Evolutionary conservation across 2,797 vertebrate species (phyloP).

Genomic region (Danio kyathit): DNA sequence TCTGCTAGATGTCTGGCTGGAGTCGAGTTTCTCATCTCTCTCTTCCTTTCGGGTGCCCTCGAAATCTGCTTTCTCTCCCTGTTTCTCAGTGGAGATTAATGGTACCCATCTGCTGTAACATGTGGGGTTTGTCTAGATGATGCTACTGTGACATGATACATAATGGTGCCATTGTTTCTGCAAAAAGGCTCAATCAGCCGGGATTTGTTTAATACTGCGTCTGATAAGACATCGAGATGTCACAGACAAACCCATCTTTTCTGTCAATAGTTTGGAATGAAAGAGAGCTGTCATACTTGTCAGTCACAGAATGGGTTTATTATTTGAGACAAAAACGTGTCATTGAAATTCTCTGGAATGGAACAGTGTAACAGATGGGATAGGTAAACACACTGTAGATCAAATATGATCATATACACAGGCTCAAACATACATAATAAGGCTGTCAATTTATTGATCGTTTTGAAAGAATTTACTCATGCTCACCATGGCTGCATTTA

Average conservation of each 20-base stretch:
- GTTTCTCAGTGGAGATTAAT: conserved; percentile 50
- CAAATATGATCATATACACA: neutral
- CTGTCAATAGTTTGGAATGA: conserved; percentile 21
- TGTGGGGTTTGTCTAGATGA: conserved; percentile 59
- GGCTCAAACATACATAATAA: neutral
- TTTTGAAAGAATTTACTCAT: neutral
- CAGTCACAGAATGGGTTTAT: neutral
- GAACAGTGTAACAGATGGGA: neutral
- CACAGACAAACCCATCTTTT: neutral
- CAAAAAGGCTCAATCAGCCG: conserved; percentile 54
- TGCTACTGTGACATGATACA: conserved; percentile 56
- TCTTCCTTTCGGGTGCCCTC: conserved; percentile 19
- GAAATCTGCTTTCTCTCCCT: conserved; percentile 16
- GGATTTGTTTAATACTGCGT: conserved; percentile 42
- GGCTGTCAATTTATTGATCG: neutral
- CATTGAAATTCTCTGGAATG: neutral
- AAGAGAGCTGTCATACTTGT: conserved; percentile 33
- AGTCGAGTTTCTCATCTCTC: conserved; percentile 22
- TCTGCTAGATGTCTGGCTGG: conserved; percentile 32
- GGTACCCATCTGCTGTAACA: conserved; percentile 57
- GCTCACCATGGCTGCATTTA: neutral
- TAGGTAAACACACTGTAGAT: neutral
- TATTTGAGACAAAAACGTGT: neutral
- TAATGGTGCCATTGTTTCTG: conserved; percentile 56
- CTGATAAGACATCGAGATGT: conserved; percentile 39